Percentiles rank a stretch among this genome's conserved stretches.
Evolutionary conservation across 2,888 invertebrate genomes (phyloP).

Genomic region (Cordilura impudica): DNA sequence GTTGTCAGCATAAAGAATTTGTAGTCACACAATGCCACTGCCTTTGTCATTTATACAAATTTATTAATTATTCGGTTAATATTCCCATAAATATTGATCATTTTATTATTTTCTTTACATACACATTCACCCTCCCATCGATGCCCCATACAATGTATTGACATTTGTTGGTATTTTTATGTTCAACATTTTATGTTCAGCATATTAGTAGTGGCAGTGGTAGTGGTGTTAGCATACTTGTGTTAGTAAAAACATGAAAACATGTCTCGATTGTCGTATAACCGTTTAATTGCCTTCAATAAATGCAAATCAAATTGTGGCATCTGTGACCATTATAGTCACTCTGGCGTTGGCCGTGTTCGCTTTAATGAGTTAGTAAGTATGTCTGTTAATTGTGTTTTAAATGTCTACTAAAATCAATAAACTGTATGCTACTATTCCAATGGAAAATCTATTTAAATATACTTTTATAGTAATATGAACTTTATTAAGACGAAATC

Average conservation of each 20-base stretch:
- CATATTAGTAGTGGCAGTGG: neutral
- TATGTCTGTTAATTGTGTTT: constrained; percentile 29
- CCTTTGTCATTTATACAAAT: neutral
- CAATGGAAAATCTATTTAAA: constrained; percentile 46
- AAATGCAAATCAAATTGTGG: constrained; percentile 62
- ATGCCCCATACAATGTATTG: neutral
- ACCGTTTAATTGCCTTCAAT: constrained; percentile 63
- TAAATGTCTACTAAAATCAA: constrained; percentile 47
- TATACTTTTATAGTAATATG: constrained; percentile 14
- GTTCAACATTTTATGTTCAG: neutral
- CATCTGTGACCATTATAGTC: constrained; percentile 50
- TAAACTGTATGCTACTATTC: constrained; percentile 11
- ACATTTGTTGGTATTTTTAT: neutral
- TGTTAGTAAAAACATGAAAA: neutral
- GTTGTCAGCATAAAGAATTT: too few relatives aligned
- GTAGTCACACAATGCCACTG: neutral
- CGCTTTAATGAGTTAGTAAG: neutral
- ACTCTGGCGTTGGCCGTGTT: neutral
- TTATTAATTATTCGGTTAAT: constrained; percentile 39
- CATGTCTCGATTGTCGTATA: constrained; percentile 50
- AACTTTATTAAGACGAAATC: too few relatives aligned
- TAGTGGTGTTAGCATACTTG: neutral
- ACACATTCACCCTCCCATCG: neutral
- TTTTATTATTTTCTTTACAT: constrained; percentile 36
- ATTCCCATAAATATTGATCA: constrained; percentile 45